These are phyloP conservation scores for Limenitis camilla DNA, from an alignment of 2,888 invertebrate species.

Conservation along the genomic window DNA sequence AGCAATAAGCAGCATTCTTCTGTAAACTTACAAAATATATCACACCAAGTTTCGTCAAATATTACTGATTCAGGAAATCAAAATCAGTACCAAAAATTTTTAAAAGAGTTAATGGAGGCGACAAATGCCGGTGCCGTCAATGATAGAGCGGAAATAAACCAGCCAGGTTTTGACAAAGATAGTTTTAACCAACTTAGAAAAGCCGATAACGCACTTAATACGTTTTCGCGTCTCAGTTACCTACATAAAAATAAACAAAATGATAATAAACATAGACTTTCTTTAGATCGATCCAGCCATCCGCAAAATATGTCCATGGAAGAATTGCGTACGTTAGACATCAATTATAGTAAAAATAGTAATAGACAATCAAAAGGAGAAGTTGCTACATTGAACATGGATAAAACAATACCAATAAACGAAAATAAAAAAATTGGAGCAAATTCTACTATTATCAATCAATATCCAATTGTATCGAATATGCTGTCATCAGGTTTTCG, in stretches of 20 bases:
- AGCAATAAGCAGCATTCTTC: not conserved
- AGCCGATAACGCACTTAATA: constrained; percentile 50
- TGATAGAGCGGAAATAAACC: constrained; percentile 15
- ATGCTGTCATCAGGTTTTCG: constrained; percentile 9
- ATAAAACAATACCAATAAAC: constrained; percentile 10
- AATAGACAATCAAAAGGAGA: constrained; percentile 25
- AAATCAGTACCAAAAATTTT: constrained; percentile 32
- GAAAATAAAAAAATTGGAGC: not conserved
- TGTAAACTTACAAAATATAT: not conserved
- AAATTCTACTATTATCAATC: not conserved
- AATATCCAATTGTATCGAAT: constrained; percentile 22
- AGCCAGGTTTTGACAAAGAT: constrained; percentile 21
- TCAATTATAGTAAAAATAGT: constrained; percentile 22
- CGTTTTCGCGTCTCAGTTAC: constrained; percentile 61
- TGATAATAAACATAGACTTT: constrained; percentile 38
- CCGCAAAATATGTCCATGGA: constrained; percentile 4
- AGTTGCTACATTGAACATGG: constrained; percentile 24
- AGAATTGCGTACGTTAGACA: constrained; percentile 4
- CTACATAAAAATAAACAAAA: constrained; percentile 57
- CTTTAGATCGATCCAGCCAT: constrained; percentile 15
- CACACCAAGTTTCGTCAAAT: not conserved
- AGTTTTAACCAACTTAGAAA: constrained; percentile 38
- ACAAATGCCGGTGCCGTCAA: constrained; percentile 41
- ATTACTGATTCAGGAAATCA: constrained; percentile 3
- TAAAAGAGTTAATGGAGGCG: constrained; percentile 45